Evolutionary conservation across 2,888 invertebrate genomes (phyloP).

Genomic region (Rhyacophila evoluta): DNA sequence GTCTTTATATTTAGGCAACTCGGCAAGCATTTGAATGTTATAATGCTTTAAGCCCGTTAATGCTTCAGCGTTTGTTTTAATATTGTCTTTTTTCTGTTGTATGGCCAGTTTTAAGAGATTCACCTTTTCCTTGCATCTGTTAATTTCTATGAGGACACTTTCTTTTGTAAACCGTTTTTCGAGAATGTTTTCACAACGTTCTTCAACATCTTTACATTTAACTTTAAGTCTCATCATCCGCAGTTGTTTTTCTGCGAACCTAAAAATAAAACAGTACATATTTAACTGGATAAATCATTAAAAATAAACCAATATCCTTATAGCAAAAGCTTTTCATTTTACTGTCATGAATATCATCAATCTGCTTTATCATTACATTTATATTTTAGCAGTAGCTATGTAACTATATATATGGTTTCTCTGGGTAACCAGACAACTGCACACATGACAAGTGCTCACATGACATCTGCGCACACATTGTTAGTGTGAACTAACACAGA

Average conservation of each 20-base stretch:
- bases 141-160: conserved; percentile 63
- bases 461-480: no score
- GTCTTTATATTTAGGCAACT: conserved; percentile 66
- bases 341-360: no score
- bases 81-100: conserved; percentile 62
- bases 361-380: no score
- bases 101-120: conserved; percentile 65
- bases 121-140: conserved; percentile 64
- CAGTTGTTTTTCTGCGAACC: conserved; percentile 75
- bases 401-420: no score
- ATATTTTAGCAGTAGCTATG: no score
- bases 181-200: conserved; percentile 66
- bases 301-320: no score
- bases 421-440: no score
- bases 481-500: no score
- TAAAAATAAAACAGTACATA: no score
- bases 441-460: no score
- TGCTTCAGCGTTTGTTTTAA: conserved; percentile 59
- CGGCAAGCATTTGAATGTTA: conserved; percentile 63
- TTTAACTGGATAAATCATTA: no score
- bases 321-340: no score
- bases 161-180: conserved; percentile 60
- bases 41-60: conserved; percentile 38
- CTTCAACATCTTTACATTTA: conserved; percentile 70
- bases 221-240: conserved; percentile 71